Percentiles rank a stretch among this genome's conserved stretches.
phyloP scores from a whole-genome alignment of 2,888 invertebrate species.

The Epinotia demarniana region DNA sequence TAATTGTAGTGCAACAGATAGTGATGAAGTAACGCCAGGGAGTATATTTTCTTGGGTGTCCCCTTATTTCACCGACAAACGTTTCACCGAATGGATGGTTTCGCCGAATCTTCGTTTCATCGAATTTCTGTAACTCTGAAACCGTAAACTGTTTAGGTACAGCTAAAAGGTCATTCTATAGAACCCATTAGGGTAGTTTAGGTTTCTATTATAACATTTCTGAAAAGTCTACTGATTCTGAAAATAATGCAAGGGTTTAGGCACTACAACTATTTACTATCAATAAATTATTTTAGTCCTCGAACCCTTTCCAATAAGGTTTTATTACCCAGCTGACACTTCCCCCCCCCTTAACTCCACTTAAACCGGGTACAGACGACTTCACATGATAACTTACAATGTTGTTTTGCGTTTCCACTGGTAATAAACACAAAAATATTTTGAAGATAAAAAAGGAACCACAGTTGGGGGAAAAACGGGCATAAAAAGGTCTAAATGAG shows the following conservation, averaged over 20 bases:
- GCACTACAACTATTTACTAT: constrained; percentile 38
- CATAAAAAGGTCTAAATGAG: constrained; percentile 23
- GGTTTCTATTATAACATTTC: too few species aligned
- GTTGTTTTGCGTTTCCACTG: constrained; percentile 33
- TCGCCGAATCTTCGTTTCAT: too few species aligned
- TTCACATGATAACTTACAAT: constrained; percentile 31
- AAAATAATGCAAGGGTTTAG: neutral
- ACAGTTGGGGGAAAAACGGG: constrained; percentile 22
- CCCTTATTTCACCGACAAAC: too few species aligned
- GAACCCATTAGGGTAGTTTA: too few species aligned
- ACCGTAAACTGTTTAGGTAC: too few species aligned
- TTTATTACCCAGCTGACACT: constrained; percentile 42
- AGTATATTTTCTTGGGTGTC: neutral
- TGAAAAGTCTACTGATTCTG: too few species aligned
- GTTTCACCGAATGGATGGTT: too few species aligned
- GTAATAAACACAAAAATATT: constrained; percentile 29
- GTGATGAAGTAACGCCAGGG: too few species aligned
- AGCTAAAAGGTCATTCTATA: too few species aligned
- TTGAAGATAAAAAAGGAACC: constrained; percentile 10
- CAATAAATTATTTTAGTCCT: constrained; percentile 36
- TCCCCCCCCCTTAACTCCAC: constrained; percentile 26
- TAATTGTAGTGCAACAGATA: too few species aligned
- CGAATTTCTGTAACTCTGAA: too few species aligned
- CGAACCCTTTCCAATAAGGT: constrained; percentile 39
- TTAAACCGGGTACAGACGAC: constrained; percentile 33